A percentile compares a stretch with the other conserved stretches of the same genome.
Conservation (phyloP, 2,888 invertebrate genomes). For the Yponomeuta malinellus region DNA sequence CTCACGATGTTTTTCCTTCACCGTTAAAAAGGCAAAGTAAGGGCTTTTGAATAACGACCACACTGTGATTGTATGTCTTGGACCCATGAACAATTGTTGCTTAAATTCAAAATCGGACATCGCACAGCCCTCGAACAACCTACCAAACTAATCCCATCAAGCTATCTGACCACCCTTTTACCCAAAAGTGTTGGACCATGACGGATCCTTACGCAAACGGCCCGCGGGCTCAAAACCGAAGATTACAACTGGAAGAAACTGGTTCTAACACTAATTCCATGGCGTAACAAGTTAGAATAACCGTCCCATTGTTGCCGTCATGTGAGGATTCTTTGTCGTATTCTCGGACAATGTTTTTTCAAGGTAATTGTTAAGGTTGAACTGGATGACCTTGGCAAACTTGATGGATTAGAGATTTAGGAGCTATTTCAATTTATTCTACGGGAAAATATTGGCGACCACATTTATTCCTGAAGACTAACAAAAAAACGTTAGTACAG, state of each 20-base stretch:
- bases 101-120: not conserved
- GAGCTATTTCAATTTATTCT: not conserved
- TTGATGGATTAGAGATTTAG: not conserved
- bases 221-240: conserved; percentile 37
- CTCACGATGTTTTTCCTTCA: no score
- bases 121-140: not conserved
- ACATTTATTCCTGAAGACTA: no score
- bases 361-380: conserved; percentile 37
- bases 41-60: not conserved
- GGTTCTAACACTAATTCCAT: not conserved
- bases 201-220: conserved; percentile 59
- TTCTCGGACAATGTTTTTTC: conserved; percentile 18
- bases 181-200: conserved; percentile 56
- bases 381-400: conserved; percentile 22
- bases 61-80: not conserved
- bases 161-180: conserved; percentile 43
- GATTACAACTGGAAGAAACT: conserved; percentile 8
- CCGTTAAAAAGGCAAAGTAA: no score
- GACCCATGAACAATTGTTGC: not conserved
- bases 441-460: no score
- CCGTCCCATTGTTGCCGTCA: conserved; percentile 3
- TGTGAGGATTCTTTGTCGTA: conserved; percentile 3
- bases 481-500: no score
- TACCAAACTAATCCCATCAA: conserved; percentile 3
- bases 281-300: conserved; percentile 4